Conservation (phyloP, 2,888 invertebrate genomes). For the Euzetes globulus region DNA sequence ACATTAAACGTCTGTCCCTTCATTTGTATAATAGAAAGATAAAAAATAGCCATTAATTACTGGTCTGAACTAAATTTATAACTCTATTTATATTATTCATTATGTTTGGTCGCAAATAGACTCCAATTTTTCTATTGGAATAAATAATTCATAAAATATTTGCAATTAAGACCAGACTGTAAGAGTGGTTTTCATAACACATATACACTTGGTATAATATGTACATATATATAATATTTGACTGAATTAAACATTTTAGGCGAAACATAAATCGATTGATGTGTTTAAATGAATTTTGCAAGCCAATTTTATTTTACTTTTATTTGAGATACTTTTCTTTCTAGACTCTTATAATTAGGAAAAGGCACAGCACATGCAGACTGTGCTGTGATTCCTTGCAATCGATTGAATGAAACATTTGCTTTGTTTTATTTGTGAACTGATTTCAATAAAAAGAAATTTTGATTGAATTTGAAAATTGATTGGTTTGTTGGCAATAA, state of each 20-base stretch:
- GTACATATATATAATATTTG: too few species aligned
- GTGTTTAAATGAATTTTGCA: too few species aligned
- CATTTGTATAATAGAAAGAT: background rate
- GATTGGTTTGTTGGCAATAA: background rate
- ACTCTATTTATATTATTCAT: constrained; percentile 1
- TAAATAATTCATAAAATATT: constrained; percentile 5
- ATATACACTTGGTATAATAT: too few species aligned
- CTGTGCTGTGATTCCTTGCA: background rate
- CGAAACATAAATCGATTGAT: too few species aligned
- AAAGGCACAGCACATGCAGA: background rate
- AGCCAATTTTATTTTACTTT: too few species aligned
- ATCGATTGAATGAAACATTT: background rate
- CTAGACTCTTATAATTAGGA: too few species aligned
- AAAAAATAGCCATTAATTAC: background rate
- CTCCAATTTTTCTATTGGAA: background rate
- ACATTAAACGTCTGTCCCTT: background rate
- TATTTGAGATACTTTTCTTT: too few species aligned
- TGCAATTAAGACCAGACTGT: background rate
- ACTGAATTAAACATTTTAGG: too few species aligned
- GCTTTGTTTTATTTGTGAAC: background rate
- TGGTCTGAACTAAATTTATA: background rate
- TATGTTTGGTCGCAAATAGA: background rate
- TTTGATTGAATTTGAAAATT: background rate
- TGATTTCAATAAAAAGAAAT: background rate
- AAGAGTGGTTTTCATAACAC: too few species aligned